Evolutionary conservation across 1,140 invertebrate species (phyloP).

Genomic region (Hylyphantes graminicola): DNA sequence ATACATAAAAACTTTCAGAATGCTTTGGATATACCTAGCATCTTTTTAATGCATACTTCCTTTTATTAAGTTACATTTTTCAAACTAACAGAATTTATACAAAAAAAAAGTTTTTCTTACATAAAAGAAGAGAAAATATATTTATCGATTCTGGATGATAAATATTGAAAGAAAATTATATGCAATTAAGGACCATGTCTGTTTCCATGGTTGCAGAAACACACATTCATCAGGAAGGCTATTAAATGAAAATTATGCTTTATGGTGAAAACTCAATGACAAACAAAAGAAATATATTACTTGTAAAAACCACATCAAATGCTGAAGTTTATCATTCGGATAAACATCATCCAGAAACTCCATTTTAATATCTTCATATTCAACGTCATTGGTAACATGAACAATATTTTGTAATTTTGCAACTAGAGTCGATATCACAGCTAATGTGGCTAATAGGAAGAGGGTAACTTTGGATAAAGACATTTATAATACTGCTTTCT

Average conservation of each 20-base stretch:
- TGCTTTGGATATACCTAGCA: too few relatives aligned
- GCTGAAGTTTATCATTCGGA: slow-evolving; percentile 59
- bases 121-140: too few relatives aligned
- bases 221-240: not conserved
- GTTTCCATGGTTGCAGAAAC: not conserved
- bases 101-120: too few relatives aligned
- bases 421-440: slow-evolving; percentile 51
- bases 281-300: slow-evolving; percentile 68
- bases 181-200: not conserved
- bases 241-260: not conserved
- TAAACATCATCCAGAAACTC: slow-evolving; percentile 30
- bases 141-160: not conserved
- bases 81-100: too few relatives aligned
- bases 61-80: too few relatives aligned
- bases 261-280: not conserved
- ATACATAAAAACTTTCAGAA: too few relatives aligned
- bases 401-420: slow-evolving; percentile 56
- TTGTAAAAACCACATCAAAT: slow-evolving; percentile 83
- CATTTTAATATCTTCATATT: slow-evolving; percentile 47
- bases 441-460: slow-evolving; percentile 44
- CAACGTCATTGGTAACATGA: slow-evolving; percentile 49
- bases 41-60: too few relatives aligned
- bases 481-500: slow-evolving; percentile 9
- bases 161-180: not conserved
- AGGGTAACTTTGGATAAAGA: slow-evolving; percentile 55